phyloP scores from a whole-genome alignment of 2,797 vertebrate genomes.

The Enteromius paludinosus region DNA sequence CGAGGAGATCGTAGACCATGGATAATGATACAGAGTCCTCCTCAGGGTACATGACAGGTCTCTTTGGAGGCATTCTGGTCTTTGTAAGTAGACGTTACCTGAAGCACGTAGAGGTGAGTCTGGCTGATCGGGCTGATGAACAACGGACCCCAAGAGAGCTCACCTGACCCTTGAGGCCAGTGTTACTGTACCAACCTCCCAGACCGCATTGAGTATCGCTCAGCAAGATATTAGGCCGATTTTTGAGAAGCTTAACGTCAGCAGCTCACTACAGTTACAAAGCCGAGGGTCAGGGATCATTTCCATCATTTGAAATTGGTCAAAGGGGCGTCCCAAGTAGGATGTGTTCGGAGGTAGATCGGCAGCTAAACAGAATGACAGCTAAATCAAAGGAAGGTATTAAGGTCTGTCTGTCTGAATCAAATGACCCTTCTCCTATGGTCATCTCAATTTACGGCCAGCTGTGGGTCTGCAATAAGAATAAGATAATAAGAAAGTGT shows the following conservation, averaged over 20 bases:
- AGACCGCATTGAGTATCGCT: conserved; percentile 43
- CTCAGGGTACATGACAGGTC: conserved; percentile 61
- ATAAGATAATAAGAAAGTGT: too few species aligned
- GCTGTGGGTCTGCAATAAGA: neutral
- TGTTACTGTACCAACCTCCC: conserved; percentile 47
- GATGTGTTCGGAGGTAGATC: neutral
- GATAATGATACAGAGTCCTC: conserved; percentile 68
- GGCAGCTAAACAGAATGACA: neutral
- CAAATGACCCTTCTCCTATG: neutral
- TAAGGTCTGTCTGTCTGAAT: conserved; percentile 3
- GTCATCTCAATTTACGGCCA: conserved; percentile 22
- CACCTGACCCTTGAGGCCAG: conserved; percentile 24
- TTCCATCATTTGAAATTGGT: conserved; percentile 60
- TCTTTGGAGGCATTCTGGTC: conserved; percentile 74
- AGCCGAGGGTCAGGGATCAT: conserved; percentile 68
- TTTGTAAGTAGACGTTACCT: conserved; percentile 44
- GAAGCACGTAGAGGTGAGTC: conserved; percentile 39
- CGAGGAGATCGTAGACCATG: conserved; percentile 76
- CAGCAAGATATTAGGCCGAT: neutral
- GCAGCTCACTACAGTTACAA: conserved; percentile 70
- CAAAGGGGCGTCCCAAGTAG: neutral
- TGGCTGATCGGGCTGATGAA: conserved; percentile 20
- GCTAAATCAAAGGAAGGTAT: conserved; percentile 19
- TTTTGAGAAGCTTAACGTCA: conserved; percentile 60
- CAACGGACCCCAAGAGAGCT: conserved; percentile 45